These are phyloP conservation scores for Buceros bicornis DNA, from an alignment of 2,797 vertebrate species.

Conservation along the genomic window DNA sequence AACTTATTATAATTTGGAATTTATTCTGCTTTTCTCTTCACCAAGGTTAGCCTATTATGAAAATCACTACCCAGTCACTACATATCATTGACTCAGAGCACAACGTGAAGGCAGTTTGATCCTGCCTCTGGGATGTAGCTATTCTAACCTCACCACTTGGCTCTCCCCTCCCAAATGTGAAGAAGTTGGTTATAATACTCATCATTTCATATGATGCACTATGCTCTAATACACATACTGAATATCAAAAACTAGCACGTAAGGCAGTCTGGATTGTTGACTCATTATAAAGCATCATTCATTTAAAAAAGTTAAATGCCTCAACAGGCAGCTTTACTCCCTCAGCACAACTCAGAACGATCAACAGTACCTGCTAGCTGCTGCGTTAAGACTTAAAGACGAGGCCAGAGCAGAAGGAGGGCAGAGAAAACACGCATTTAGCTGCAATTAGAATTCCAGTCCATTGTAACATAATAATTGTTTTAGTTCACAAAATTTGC, in stretches of 20 bases:
- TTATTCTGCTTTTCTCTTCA: neutral
- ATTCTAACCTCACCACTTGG: conserved; percentile 42
- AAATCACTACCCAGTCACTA: conserved; percentile 28
- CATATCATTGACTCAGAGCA: neutral
- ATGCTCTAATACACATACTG: conserved; percentile 31
- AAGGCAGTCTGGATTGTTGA: neutral
- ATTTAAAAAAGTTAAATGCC: conserved; percentile 28
- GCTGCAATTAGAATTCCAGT: conserved; percentile 60
- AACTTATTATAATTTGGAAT: conserved; percentile 29
- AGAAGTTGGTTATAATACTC: neutral
- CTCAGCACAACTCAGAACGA: neutral
- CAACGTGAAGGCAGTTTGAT: neutral
- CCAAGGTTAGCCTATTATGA: conserved; percentile 36
- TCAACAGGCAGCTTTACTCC: neutral
- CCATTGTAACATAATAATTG: conserved; percentile 61
- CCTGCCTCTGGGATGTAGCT: conserved; percentile 26
- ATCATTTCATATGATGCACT: neutral
- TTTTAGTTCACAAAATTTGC: conserved; percentile 53
- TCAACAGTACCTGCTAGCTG: neutral
- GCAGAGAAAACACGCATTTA: conserved; percentile 31
- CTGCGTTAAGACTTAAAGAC: conserved; percentile 38
- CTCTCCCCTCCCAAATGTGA: neutral
- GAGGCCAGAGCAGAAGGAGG: conserved; percentile 32
- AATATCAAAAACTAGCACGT: neutral
- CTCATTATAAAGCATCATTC: conserved; percentile 15